Base-by-base conservation (phyloP, 2,113 vertebrate species). In the Mirza zaza region DNA sequence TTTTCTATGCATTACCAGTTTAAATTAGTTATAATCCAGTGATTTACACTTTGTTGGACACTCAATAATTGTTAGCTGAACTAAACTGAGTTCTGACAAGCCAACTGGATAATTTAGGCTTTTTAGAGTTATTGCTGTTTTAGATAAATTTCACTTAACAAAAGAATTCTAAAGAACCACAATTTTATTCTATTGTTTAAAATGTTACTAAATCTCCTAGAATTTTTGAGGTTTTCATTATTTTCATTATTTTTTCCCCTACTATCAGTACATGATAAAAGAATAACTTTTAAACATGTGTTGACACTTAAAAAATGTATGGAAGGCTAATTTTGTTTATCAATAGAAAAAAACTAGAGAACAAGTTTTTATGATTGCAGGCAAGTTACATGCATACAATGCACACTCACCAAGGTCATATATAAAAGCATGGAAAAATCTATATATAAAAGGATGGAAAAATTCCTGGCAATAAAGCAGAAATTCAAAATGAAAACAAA, bases 301-400 rank as follows among this genome's bases (percentile, higher is more conserved):
- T 6, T 50, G 8, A 79, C 0, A 2, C 32, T 39, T 18, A 73
- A 73, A 73, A 95, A 90, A 59, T 18, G 1, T 50, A 48, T 6
- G 50, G 29, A 88, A 36, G 36, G 18, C 21, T 61, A 83, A 73
- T 39, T 97, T 34, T 81, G 34, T 61, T 85, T 50, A 39, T 94
- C 59, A 91, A 50, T 10, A 57, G 67, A 94, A 82, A 55, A 52
- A 65, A 50, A 79, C 11, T 57, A 82, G 8, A 96, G 68, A 94
- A 90, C 10, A 86, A 65, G 34, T 55, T 81, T 93, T 95, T 71
- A 82, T 55, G 83, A 65, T 50, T 94, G 57, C 32, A 89, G 70
- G 13, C 48, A 73, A 91, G 23, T 86, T 77, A 68, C 15, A 79
- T 7, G 8, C 9, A 45, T 32, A 81, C 18, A 75, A 25, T 65